phyloP scores from a whole-genome alignment of 2,113 vertebrate species.

The Alethe castanea region DNA sequence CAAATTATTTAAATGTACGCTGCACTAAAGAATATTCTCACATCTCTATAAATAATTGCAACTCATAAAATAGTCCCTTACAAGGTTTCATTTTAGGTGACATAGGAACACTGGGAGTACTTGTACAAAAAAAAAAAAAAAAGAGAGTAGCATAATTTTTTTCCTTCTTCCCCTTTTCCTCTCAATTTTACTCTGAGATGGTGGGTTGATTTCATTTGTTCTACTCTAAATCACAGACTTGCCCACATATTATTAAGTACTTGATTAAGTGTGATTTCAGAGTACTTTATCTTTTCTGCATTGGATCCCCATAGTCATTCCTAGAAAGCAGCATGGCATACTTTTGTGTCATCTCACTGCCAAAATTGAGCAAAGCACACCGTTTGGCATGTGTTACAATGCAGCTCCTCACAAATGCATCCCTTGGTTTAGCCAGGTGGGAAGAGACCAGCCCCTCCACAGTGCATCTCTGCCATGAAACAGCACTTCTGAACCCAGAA shows the following conservation, averaged over 20 bases:
- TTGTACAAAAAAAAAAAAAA: background rate
- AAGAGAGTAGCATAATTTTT: fast-evolving
- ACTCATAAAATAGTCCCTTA: background rate
- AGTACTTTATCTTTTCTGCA: background rate
- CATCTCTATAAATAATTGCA: background rate
- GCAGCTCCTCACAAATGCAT: fast-evolving
- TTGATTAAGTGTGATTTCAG: background rate
- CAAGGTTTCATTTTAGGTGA: fast-evolving
- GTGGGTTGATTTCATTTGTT: background rate
- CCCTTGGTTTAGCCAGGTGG: background rate
- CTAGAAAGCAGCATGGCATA: background rate
- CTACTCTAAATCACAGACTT: background rate
- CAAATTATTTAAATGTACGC: background rate
- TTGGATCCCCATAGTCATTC: background rate
- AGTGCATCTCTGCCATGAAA: background rate
- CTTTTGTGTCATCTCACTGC: background rate
- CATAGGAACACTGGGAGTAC: background rate
- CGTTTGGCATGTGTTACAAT: fast-evolving
- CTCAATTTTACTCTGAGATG: background rate
- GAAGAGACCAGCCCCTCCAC: background rate
- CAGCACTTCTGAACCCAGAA: background rate
- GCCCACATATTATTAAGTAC: background rate
- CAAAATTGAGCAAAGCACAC: background rate
- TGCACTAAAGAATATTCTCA: background rate
- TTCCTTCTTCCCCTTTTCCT: background rate